phyloP scores from a whole-genome alignment of 2,113 vertebrate genomes.

The Spilogale gracilis region DNA sequence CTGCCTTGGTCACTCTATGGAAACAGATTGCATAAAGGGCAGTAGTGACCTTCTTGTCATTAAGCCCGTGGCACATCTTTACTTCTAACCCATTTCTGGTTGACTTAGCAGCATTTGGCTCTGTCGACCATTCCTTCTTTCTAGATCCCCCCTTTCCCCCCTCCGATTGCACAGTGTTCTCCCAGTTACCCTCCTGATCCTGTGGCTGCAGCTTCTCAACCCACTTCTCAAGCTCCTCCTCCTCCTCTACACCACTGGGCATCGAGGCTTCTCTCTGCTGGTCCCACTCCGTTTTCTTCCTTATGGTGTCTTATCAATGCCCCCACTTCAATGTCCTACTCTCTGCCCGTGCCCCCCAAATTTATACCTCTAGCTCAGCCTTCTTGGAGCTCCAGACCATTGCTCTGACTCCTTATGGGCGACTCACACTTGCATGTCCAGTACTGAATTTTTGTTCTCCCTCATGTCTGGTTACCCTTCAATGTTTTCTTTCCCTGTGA shows the following conservation, averaged over 20 bases:
- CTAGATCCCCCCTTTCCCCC: neutral
- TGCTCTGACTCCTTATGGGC: neutral
- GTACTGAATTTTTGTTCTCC: neutral
- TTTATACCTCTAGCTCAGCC: neutral
- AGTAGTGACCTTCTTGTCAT: neutral
- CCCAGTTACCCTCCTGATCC: neutral
- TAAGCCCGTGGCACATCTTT: neutral
- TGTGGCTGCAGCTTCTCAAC: neutral
- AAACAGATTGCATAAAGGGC: neutral
- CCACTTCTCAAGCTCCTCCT: neutral
- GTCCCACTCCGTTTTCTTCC: accelerated
- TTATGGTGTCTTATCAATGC: neutral
- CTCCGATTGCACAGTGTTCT: accelerated
- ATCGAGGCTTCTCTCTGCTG: neutral
- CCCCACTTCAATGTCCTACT: no score
- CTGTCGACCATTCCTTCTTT: no score
- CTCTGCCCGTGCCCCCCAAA: neutral
- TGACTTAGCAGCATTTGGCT: neutral
- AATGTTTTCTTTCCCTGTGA: neutral
- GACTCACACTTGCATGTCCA: no score
- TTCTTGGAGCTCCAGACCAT: neutral
- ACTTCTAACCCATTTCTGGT: no score
- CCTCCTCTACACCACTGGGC: neutral
- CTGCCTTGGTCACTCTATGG: neutral
- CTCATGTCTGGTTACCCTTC: neutral